Base-by-base conservation (phyloP, 2,797 vertebrate species). In the Lycodopsis pacificus region DNA sequence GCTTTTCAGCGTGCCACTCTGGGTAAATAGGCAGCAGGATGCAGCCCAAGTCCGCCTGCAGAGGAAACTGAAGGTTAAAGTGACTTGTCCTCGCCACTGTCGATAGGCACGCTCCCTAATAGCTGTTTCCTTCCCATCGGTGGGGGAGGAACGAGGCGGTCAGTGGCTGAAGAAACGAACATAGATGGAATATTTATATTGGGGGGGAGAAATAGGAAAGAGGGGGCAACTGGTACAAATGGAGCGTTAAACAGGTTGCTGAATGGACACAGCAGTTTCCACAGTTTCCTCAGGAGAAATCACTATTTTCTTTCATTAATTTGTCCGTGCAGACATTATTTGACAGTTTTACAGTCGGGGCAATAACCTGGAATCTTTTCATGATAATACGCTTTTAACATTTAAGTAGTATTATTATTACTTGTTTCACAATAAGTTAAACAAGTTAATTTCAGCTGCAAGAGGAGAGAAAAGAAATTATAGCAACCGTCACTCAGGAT, bases 1-100 rank as follows among this genome's bases (percentile, higher is more conserved):
- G 82, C 86, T 87, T 90, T 88, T 85, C 83, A 83, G 64, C 25
- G 36, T 78, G 85, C 83, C 67, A 79, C 79, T 89, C 80, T 71
- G 84, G 70, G 87, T 91, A 92, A 90, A 92, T 79, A 86, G 86
- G 88, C 71, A 81, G 83, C 80, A 58, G 78, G 76, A 76, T 77
- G 65, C 54, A 19, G 71, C 71, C 48, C 0, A 30, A 64, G 59
- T 85, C 73, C 1, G 19, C 76, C 80, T 82, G 85, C 83, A 84
- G 76, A 90, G 79, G 76, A 88, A 92, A 83, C 79, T 89, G 90
- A 94, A 93, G 92, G 93, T 95, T 92, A 94, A 91, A 86, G 89
- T 85, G 85, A 81, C 85, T 82, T 80, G 88, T 92, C 87, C 84
- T 73, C 71, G 5, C 77, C 76, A 38, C 70, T 66, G 79, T 80